Evolutionary conservation across 2,113 vertebrate species (phyloP).

Genomic region (Aegithalos caudatus): DNA sequence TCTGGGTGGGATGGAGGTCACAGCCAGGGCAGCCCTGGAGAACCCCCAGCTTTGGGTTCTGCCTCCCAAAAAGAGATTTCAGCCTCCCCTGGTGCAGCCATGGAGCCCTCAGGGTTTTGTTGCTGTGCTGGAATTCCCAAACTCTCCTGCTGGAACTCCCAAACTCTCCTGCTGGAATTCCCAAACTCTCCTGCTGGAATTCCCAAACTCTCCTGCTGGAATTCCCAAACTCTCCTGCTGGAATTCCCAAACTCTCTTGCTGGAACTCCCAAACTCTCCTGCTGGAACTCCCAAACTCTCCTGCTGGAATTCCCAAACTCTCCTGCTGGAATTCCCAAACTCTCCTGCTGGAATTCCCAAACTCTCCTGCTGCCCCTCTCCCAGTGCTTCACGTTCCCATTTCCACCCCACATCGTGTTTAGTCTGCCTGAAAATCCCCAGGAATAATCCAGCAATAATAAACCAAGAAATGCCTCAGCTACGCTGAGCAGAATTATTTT

Average conservation of each 20-base stretch:
- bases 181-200: no score
- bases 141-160: neutral
- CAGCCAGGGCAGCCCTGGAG: conserved; percentile 5
- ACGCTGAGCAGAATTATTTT: accelerated
- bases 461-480: neutral
- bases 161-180: neutral
- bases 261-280: no score
- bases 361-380: neutral
- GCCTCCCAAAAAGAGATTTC: neutral
- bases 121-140: neutral
- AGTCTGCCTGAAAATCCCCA: neutral
- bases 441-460: neutral
- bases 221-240: neutral
- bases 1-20: conserved; percentile 37
- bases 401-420: neutral
- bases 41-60: neutral
- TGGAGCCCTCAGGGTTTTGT: neutral
- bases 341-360: neutral
- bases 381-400: accelerated
- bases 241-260: neutral
- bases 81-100: neutral
- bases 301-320: neutral
- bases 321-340: neutral
- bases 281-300: neutral
- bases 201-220: neutral